phyloP scores from a whole-genome alignment of 2,113 vertebrate species.

The Hassar affinis region DNA sequence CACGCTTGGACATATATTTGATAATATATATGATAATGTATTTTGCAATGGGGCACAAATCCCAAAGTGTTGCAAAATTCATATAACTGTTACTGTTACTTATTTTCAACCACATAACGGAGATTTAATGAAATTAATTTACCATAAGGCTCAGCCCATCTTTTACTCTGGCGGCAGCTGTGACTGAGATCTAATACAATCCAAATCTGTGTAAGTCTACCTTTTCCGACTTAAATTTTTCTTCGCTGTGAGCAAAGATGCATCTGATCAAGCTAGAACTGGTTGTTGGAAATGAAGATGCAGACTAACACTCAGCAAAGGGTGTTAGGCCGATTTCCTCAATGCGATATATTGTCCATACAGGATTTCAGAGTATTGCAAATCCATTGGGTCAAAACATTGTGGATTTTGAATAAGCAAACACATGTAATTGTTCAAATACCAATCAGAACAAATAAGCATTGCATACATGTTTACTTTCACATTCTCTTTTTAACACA shows the following conservation, averaged over 20 bases:
- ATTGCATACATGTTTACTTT: conserved; percentile 49
- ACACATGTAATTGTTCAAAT: conserved; percentile 37
- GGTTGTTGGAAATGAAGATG: conserved; percentile 1
- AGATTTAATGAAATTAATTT: not conserved
- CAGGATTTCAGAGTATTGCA: conserved; percentile 7
- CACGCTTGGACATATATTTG: not conserved
- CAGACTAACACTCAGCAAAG: conserved; percentile 13
- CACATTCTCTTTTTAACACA: conserved; percentile 48
- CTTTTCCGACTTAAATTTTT: not conserved
- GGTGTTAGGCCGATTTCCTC: conserved; percentile 13
- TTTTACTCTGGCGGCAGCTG: not conserved
- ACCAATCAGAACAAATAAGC: conserved; percentile 41
- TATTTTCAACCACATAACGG: not conserved
- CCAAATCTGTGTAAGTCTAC: not conserved
- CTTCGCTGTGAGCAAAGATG: not conserved
- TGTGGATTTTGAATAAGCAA: conserved; percentile 30
- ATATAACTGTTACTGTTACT: no score
- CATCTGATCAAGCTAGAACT: not conserved
- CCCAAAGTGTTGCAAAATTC: not conserved
- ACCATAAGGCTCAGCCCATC: conserved; percentile 4
- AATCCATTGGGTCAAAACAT: conserved; percentile 14
- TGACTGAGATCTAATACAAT: conserved; percentile 6
- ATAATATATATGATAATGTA: not conserved
- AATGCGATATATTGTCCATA: conserved; percentile 11
- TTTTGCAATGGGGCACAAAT: not conserved